phyloP scores from a whole-genome alignment of 2,888 invertebrate genomes.

The Pogonocherus hispidulus region DNA sequence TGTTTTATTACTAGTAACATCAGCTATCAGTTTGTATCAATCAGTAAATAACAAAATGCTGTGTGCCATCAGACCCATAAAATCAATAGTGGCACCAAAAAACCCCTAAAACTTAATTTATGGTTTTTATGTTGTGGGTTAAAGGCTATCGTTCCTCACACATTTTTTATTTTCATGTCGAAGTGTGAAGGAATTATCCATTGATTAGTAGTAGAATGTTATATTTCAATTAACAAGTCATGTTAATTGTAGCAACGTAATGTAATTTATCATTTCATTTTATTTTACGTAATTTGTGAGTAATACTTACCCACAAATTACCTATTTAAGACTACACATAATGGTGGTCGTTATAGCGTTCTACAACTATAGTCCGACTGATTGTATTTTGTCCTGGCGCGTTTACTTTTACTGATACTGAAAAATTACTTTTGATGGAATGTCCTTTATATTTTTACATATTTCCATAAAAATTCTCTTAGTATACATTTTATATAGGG shows the following conservation, averaged over 20 bases:
- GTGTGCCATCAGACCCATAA: slow-evolving; percentile 59
- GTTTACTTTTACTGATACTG: too few relatives aligned
- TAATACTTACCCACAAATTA: too few relatives aligned
- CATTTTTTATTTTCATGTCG: slow-evolving; percentile 5
- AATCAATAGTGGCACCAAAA: slow-evolving; percentile 57
- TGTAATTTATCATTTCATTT: not conserved
- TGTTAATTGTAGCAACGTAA: not conserved
- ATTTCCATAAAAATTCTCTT: too few relatives aligned
- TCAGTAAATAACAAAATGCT: slow-evolving; percentile 56
- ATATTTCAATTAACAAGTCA: not conserved
- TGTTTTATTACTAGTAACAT: not conserved
- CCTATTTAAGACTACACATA: too few relatives aligned
- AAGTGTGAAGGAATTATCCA: slow-evolving; percentile 14
- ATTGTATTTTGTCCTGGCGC: too few relatives aligned
- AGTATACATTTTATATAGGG: too few relatives aligned
- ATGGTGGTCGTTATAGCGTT: too few relatives aligned
- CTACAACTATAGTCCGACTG: too few relatives aligned
- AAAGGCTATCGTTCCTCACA: slow-evolving; percentile 22
- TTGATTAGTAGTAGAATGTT: not conserved
- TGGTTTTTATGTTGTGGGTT: slow-evolving; percentile 25
- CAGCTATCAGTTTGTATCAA: slow-evolving; percentile 46
- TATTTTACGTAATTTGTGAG: too few relatives aligned
- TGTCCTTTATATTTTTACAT: too few relatives aligned
- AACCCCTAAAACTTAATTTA: slow-evolving; percentile 51
- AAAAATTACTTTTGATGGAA: too few relatives aligned